These are phyloP conservation scores for Heliconius ethilla DNA, from an alignment of 2,888 invertebrate species.

Conservation along the genomic window DNA sequence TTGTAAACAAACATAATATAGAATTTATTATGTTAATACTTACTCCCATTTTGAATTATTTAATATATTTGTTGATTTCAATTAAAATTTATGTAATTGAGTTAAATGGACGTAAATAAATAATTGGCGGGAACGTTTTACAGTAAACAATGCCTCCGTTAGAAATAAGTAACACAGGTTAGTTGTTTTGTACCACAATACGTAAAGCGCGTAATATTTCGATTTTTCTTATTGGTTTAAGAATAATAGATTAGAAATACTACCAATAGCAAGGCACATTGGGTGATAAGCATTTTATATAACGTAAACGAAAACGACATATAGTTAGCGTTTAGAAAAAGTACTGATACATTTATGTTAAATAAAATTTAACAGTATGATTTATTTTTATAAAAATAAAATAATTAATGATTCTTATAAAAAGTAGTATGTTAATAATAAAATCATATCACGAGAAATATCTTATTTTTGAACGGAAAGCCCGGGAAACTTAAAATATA, in stretches of 20 bases:
- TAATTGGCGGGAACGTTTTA: constrained; percentile 16
- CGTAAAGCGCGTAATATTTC: background rate
- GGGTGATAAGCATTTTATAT: background rate
- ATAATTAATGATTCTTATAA: background rate
- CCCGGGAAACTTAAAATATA: background rate
- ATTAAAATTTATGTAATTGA: background rate
- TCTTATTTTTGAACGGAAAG: background rate
- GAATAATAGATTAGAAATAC: background rate
- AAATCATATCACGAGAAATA: too few species aligned
- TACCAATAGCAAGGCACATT: background rate
- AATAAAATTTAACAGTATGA: background rate
- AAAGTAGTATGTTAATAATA: background rate
- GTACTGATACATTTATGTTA: background rate
- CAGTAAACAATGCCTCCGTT: background rate
- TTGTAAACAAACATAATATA: background rate
- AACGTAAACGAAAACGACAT: background rate
- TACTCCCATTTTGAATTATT: constrained; percentile 28
- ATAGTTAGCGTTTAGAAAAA: background rate
- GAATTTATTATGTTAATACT: constrained; percentile 8
- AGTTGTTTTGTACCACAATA: background rate
- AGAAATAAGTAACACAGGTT: background rate
- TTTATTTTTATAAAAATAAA: background rate
- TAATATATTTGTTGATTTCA: background rate
- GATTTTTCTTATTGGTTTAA: constrained; percentile 17
- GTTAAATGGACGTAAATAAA: constrained; percentile 9